Base-by-base conservation (phyloP, 2,888 invertebrate genomes). In the Portevinia maculata region DNA sequence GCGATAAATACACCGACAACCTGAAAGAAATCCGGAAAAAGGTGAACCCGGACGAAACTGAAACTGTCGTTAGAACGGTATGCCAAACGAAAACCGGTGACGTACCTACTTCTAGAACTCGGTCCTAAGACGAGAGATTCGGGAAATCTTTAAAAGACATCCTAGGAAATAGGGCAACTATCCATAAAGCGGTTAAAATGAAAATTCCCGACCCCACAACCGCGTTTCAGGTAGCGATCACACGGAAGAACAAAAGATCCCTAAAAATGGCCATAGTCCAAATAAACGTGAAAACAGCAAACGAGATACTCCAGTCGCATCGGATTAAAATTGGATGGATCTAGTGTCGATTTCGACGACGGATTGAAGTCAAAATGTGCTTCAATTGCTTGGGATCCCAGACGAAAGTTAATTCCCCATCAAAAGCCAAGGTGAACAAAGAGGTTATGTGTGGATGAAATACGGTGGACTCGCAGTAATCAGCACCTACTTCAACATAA, bases 341-440 rank as follows among this genome's bases (percentile, higher is more conserved):
- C 3, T 34, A 57, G 1, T 67, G 67, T 11, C 17, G 37, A 11
- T 30, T 69, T 1, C 15, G 52, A 1, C 34, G 37, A 1, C 59
- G 67, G 28, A 19, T 50, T 1, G 53, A 32, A 1, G 59, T 67
- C 24, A 28, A 13, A 13, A 19, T 50, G 3, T 64, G 50, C 15
- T 64, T 34, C 6, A 65, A 24, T 19, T 65, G 65, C n/a, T 48
- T 50, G 9, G 57, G 65, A 1, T 74, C n/a, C n/a, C n/a, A n/a
- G n/a, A 64, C 11, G 62, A 41, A 32, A n/a, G n/a, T n/a, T n/a
- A n/a, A n/a, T n/a, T n/a, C n/a, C n/a, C n/a, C 24, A 24, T 5
- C 24, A 24, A 24, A 2, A 24, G 24, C 3, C 24, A 24, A 24
- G 5, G 3, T 24, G 24, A 24, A 24, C 24, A 24, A 24, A 5